Conservation (phyloP, 2,797 vertebrate genomes). For the Botia kubotai region DNA sequence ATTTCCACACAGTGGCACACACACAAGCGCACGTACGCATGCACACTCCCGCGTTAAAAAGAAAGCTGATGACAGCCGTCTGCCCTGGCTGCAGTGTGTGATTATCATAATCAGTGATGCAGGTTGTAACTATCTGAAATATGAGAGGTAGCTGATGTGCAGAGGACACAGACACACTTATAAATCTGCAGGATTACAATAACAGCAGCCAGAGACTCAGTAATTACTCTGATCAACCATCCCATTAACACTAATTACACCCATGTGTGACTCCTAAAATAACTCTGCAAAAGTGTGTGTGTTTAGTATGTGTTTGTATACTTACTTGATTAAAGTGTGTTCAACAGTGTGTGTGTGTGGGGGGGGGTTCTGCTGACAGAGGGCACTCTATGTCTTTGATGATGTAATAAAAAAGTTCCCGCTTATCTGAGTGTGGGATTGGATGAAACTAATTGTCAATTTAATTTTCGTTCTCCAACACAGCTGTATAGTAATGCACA, state of each 20-base stretch:
- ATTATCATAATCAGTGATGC: slow-evolving; percentile 31
- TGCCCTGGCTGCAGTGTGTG: background rate
- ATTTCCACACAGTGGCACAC: background rate
- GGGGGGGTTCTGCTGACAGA: slow-evolving; percentile 10
- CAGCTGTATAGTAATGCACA: slow-evolving; percentile 16
- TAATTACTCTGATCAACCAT: slow-evolving; percentile 76
- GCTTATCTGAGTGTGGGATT: slow-evolving; percentile 11
- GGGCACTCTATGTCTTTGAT: slow-evolving; percentile 30
- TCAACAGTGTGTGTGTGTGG: background rate
- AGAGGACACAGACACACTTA: slow-evolving; percentile 65
- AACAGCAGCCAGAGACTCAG: slow-evolving; percentile 62
- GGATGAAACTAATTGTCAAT: slow-evolving; percentile 36
- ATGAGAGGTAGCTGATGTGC: slow-evolving; percentile 38
- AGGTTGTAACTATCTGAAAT: slow-evolving; percentile 25
- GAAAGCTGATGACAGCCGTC: background rate
- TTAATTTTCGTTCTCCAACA: slow-evolving; percentile 8
- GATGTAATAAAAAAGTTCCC: slow-evolving; percentile 28
- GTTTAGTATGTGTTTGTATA: slow-evolving; percentile 38
- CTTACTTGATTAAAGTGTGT: background rate
- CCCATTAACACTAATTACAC: slow-evolving; percentile 74
- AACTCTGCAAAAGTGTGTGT: slow-evolving; percentile 36
- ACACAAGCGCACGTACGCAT: background rate
- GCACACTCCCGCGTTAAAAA: background rate
- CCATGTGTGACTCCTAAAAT: slow-evolving; percentile 55
- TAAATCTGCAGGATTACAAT: slow-evolving; percentile 65